These are phyloP conservation scores for Heliconius nattereri DNA, from an alignment of 1,140 invertebrate genomes.

Conservation along the genomic window DNA sequence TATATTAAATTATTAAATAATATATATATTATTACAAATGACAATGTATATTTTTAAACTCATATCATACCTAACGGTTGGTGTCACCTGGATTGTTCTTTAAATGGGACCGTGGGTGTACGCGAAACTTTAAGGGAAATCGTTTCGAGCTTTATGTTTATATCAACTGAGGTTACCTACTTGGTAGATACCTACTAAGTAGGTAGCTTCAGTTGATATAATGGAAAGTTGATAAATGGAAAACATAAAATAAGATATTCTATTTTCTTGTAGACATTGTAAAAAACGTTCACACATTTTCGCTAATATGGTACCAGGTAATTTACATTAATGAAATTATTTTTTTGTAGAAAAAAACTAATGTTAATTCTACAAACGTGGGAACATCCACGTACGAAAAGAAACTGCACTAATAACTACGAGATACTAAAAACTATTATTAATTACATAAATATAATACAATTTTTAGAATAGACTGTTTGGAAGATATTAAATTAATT, in stretches of 20 bases:
- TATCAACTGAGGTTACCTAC: constrained; percentile 59
- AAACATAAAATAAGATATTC: constrained; percentile 58
- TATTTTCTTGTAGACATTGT: constrained; percentile 30
- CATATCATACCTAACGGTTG: not conserved
- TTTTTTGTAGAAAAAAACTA: too few species aligned
- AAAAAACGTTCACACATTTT: constrained; percentile 22
- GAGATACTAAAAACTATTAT: not conserved
- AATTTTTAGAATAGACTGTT: not conserved
- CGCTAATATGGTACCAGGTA: constrained; percentile 18
- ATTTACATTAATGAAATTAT: constrained; percentile 27
- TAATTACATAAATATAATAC: not conserved
- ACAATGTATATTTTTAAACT: not conserved
- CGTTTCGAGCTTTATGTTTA: constrained; percentile 59
- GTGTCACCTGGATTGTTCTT: not conserved
- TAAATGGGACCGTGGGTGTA: constrained; percentile 59
- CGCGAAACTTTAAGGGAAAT: constrained; percentile 61
- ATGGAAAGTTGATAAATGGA: too few species aligned
- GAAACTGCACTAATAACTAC: not conserved
- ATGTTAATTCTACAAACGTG: not conserved
- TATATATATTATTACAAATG: not conserved
- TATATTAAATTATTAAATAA: too few species aligned
- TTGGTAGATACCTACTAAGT: too few species aligned
- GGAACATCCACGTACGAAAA: not conserved
- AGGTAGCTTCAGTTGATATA: too few species aligned
- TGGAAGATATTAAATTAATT: not conserved